Base-by-base conservation (phyloP, 2,797 vertebrate genomes). In the Cygnus olor region DNA sequence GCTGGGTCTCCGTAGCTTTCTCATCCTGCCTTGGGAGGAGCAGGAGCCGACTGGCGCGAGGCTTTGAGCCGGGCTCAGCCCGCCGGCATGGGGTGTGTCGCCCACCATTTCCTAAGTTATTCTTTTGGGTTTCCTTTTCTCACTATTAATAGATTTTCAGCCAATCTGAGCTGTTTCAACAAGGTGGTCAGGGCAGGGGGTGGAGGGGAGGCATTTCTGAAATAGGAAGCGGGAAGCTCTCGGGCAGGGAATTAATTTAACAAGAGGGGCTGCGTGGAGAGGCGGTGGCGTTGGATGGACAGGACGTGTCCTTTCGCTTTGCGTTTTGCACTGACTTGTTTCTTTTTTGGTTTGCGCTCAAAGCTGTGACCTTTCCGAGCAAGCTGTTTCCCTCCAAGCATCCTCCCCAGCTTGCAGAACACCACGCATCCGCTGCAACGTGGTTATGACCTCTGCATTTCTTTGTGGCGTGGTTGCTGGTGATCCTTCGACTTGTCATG, bases 61-160 rank as follows among this genome's bases (percentile, higher is more conserved):
- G 87, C 98, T 98, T 96, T 63, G 85, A 60, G 81, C 73, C 1
- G 73, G 95, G 94, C 85, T 96, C 89, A 91, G 88, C 96, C 94
- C 2, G 16, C 93, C 49, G 38, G 86, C 58, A 1, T 81, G 97
- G 98, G 98, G 97, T 98, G 97, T 98, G 98, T 94, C 95, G 72
- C 72, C 95, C 47, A 91, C 96, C 93, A 86, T 95, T 98, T 98
- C 98, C 98, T 97, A 96, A 93, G 96, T 98, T 97, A 99, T 99
- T 99, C 98, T 99, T 98, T 96, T 66, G 92, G 64, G 93, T 90
- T 98, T 99, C 98, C 98, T 98, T 97, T 97, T 97, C 95, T 93
- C 49, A 65, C 98, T 99, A 99, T 98, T 98, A 98, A 99, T 98
- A 99, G 98, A 96, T 68, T 66, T 47, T n/a, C 88, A 97, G 95